Percentiles rank a stretch among this genome's conserved stretches.
Conservation (phyloP, 2,113 vertebrate species). For the Neotoma lepida region DNA sequence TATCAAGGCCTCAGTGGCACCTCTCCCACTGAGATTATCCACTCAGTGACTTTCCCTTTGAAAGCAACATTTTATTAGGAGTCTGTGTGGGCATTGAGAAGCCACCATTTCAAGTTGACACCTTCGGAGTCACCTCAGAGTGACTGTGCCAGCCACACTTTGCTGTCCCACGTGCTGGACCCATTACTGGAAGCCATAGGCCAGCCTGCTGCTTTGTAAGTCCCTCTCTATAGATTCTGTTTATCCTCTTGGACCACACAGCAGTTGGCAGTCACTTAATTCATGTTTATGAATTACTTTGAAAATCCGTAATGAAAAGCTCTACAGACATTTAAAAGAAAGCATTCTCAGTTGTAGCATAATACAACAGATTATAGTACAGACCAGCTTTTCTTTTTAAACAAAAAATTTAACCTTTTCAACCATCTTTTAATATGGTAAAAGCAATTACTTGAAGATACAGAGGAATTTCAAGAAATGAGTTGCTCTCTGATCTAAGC, state of each 20-base stretch:
- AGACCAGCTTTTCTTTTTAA: neutral
- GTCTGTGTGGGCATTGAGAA: neutral
- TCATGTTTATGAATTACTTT: neutral
- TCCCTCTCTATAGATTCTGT: too few species aligned
- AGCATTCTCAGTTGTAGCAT: neutral
- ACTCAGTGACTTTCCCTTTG: neutral
- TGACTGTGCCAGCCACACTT: neutral
- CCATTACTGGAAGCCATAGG: neutral
- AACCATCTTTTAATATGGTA: neutral
- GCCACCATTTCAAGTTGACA: neutral
- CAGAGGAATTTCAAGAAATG: neutral
- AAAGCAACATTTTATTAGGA: neutral
- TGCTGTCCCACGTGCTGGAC: too few species aligned
- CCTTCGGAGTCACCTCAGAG: neutral
- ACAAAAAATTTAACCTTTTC: neutral
- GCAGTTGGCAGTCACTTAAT: neutral
- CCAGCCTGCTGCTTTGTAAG: neutral
- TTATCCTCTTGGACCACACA: neutral
- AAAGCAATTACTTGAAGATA: neutral
- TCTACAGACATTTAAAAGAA: neutral
- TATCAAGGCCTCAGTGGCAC: neutral
- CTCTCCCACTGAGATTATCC: neutral
- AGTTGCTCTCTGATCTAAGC: too few species aligned
- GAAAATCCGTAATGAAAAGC: neutral
- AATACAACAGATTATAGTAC: neutral